Percentiles rank a stretch among this genome's conserved stretches.
Conservation (phyloP, 2,888 invertebrate species). For the Sisyra terminalis region DNA sequence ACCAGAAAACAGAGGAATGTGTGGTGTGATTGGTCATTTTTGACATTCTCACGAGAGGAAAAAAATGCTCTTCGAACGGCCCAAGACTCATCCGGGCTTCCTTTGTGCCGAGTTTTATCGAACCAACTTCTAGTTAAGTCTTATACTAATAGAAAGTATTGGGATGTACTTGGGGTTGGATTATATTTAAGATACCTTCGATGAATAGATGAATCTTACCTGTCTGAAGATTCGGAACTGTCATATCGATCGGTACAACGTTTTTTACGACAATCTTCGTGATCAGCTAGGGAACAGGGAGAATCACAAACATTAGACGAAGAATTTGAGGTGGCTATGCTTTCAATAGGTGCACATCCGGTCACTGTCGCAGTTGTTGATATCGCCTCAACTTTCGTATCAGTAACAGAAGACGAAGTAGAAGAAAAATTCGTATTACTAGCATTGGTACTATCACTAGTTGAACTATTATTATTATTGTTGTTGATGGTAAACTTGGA, state of each 20-base stretch:
- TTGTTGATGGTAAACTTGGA: conserved; percentile 20
- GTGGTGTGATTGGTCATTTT: no score
- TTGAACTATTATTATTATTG: conserved; percentile 3
- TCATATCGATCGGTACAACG: conserved; percentile 83
- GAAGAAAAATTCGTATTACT: neutral
- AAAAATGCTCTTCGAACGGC: no score
- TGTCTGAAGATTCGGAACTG: conserved; percentile 88
- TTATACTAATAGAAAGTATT: no score
- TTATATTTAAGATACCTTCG: no score
- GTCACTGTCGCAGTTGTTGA: neutral
- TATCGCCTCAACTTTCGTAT: conserved; percentile 2
- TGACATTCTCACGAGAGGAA: no score
- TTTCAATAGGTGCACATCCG: conserved; percentile 3
- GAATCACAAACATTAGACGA: conserved; percentile 13
- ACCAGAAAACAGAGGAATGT: no score
- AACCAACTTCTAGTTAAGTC: no score
- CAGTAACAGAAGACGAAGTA: no score
- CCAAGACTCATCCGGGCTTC: no score
- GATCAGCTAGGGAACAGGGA: conserved; percentile 18
- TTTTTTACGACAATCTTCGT: conserved; percentile 54
- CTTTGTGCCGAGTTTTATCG: no score
- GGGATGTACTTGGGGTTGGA: no score
- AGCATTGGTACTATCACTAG: conserved; percentile 1
- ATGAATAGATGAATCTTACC: conserved; percentile 39
- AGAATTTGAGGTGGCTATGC: conserved; percentile 8